Evolutionary conservation across 1,140 invertebrate genomes (phyloP).

Genomic region (Eulimnadia texana): DNA sequence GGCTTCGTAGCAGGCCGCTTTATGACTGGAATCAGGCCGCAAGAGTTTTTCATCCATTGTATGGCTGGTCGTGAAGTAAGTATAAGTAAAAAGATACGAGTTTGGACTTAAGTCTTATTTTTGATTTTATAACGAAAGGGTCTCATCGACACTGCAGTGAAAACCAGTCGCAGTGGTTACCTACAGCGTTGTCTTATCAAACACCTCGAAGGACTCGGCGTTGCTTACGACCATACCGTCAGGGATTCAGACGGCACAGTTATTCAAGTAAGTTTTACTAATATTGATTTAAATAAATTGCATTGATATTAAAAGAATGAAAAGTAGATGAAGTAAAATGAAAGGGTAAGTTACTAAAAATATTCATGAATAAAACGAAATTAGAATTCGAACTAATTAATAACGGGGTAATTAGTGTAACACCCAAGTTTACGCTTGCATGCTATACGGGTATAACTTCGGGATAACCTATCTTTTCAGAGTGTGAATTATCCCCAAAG

Average conservation of each 20-base stretch:
- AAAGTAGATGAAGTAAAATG: background rate
- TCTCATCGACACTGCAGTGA: constrained; percentile 55
- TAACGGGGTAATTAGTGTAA: too few species aligned
- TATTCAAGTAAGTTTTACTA: constrained; percentile 48
- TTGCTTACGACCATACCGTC: constrained; percentile 87
- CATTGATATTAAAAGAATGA: background rate
- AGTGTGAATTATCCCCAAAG: too few species aligned
- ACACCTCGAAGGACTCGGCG: constrained; percentile 83
- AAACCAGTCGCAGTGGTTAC: constrained; percentile 93
- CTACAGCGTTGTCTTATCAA: constrained; percentile 95
- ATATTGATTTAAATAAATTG: too few species aligned
- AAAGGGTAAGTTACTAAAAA: too few species aligned
- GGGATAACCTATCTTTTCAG: too few species aligned
- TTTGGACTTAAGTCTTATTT: background rate
- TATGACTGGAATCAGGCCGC: constrained; percentile 90
- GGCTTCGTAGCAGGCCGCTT: constrained; percentile 93
- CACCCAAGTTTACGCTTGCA: too few species aligned
- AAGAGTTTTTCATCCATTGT: constrained; percentile 99
- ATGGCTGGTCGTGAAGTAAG: constrained; percentile 93
- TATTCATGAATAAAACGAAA: background rate
- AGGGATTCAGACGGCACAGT: constrained; percentile 85
- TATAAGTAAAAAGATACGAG: constrained; percentile 8
- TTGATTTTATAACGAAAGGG: constrained; percentile 29
- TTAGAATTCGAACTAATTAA: too few species aligned
- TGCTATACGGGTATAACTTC: too few species aligned